Conservation (phyloP, 2,888 invertebrate species). For the Itoplectis maculator region DNA sequence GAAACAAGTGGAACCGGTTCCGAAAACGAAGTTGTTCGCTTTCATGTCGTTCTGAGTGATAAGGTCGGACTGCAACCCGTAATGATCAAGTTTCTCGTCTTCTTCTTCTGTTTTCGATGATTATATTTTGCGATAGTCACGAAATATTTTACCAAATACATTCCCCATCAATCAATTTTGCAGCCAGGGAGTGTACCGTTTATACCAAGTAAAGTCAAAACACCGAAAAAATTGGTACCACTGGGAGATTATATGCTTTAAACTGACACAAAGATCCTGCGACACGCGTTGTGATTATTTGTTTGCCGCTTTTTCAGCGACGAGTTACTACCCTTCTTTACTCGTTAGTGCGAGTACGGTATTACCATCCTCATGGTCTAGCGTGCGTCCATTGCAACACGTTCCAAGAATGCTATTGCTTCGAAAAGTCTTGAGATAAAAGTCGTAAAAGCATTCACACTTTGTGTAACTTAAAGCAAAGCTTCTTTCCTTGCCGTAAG, state of each 20-base stretch:
- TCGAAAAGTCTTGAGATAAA: not conserved
- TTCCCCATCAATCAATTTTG: not conserved
- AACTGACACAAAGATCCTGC: not conserved
- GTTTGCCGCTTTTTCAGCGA: not conserved
- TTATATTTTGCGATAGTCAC: conserved; percentile 10
- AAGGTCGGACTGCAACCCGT: not conserved
- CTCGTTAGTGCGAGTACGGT: not conserved
- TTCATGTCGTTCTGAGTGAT: not conserved
- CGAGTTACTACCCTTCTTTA: not conserved
- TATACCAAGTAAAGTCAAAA: not conserved
- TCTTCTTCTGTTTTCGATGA: not conserved
- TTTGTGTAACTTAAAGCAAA: too few relatives aligned
- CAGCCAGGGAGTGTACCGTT: not conserved
- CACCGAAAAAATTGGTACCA: not conserved
- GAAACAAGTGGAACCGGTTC: conserved; percentile 40
- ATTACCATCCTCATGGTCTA: not conserved
- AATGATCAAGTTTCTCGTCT: not conserved
- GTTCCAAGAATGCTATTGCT: not conserved
- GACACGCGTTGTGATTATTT: not conserved
- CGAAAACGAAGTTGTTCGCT: conserved; percentile 16
- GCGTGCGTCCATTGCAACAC: not conserved
- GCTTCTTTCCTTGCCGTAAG: not conserved
- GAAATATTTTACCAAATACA: not conserved
- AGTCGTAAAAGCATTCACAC: not conserved
- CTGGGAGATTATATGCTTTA: not conserved